These are phyloP conservation scores for Uria lomvia DNA, from an alignment of 2,113 vertebrate genomes.

Conservation along the genomic window DNA sequence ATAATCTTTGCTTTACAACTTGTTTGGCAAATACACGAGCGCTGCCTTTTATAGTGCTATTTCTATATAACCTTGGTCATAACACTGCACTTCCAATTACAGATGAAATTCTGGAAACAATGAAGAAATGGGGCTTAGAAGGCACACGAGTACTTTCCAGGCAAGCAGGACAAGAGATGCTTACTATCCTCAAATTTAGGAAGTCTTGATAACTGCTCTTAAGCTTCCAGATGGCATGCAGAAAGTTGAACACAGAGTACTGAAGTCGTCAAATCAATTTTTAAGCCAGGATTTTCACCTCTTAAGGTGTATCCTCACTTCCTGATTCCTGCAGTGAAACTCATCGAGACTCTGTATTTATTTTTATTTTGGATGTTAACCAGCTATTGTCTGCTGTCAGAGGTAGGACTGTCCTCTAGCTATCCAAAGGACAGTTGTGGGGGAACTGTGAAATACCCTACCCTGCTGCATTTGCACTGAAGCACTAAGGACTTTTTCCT, in stretches of 20 bases:
- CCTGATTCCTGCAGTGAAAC: not conserved
- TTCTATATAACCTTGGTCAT: not conserved
- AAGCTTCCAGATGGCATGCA: not conserved
- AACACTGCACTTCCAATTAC: conserved; percentile 36
- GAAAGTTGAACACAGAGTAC: not conserved
- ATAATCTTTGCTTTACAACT: not conserved
- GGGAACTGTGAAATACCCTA: not conserved
- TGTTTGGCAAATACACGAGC: not conserved
- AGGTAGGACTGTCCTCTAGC: not conserved
- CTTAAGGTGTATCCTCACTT: not conserved
- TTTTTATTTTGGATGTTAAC: not conserved
- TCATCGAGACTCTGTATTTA: not conserved
- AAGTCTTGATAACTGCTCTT: not conserved
- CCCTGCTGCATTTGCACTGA: not conserved
- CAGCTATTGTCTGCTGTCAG: not conserved
- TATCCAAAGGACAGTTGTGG: not conserved
- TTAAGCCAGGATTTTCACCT: not conserved
- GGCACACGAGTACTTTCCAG: conserved; percentile 76
- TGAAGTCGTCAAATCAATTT: not conserved
- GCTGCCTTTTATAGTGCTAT: not conserved
- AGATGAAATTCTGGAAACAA: conserved; percentile 85
- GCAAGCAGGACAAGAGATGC: conserved; percentile 81
- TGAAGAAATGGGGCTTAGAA: conserved; percentile 74
- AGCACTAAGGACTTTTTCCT: not conserved
- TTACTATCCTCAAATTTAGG: conserved; percentile 83